Evolutionary conservation across 2,113 vertebrate species (phyloP).

Genomic region (Oxyura jamaicensis): DNA sequence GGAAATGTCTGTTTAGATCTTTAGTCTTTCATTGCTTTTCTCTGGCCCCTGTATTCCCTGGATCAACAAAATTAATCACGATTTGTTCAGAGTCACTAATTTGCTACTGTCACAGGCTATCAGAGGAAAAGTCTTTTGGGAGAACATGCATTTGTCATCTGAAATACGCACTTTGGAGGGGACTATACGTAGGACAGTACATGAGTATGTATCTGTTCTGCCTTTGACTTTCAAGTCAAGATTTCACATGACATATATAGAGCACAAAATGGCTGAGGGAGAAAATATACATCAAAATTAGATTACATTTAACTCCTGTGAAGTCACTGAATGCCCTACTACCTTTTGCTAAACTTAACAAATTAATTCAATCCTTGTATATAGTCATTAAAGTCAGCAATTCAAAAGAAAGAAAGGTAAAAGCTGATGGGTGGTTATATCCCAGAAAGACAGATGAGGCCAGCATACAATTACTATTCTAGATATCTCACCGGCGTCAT

Average conservation of each 20-base stretch:
- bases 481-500: background rate
- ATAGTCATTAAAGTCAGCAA: background rate
- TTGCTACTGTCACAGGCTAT: background rate
- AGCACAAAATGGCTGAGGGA: background rate
- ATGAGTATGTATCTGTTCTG: background rate
- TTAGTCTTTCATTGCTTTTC: background rate
- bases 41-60: rapidly evolving
- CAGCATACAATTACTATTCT: background rate
- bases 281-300: background rate
- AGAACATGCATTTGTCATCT: background rate
- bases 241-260: background rate
- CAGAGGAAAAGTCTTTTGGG: background rate
- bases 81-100: background rate
- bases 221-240: background rate
- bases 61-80: background rate
- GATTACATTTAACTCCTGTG: background rate
- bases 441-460: background rate
- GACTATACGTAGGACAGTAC: background rate
- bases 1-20: background rate
- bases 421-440: background rate
- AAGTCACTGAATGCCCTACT: background rate
- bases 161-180: background rate
- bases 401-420: background rate
- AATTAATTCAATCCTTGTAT: background rate
- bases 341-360: background rate